Evolutionary conservation across 92 coral and sea anemone genomes (phyloP).

Genomic region (Epizoanthus rinbou): DNA sequence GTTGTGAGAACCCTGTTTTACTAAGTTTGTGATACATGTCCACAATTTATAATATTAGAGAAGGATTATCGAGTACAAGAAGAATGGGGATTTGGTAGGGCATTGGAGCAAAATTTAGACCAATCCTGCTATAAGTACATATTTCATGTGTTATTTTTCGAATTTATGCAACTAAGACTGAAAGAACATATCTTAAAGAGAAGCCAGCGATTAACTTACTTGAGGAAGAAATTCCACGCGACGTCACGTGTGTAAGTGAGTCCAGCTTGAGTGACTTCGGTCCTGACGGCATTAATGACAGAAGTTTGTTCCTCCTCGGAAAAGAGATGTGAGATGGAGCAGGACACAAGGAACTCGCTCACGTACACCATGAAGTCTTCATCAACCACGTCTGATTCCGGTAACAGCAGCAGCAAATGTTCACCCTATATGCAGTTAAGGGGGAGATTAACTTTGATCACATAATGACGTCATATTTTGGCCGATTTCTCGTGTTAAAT

Average conservation of each 20-base stretch:
- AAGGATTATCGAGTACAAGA: too few relatives aligned
- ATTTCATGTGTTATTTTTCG: too few relatives aligned
- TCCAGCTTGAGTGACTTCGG: conserved; percentile 99
- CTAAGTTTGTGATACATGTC: too few relatives aligned
- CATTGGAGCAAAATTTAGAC: too few relatives aligned
- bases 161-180: too few relatives aligned
- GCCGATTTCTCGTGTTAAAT: too few relatives aligned
- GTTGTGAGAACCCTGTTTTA: too few relatives aligned
- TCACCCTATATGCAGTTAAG: conserved; percentile 70
- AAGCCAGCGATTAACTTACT: conserved; percentile 57
- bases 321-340: conserved; percentile 92
- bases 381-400: conserved; percentile 83
- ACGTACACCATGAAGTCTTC: conserved; percentile 89
- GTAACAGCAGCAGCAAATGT: conserved; percentile 82
- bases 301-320: conserved; percentile 97
- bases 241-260: conserved; percentile 97
- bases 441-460: neutral
- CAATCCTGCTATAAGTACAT: too few relatives aligned
- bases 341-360: conserved; percentile 97
- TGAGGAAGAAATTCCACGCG: conserved; percentile 98
- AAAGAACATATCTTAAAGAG: too few relatives aligned
- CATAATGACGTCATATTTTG: too few relatives aligned
- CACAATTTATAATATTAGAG: too few relatives aligned
- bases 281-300: conserved; percentile 94
- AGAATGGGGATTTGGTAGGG: too few relatives aligned